Conservation (phyloP, 2,888 invertebrate genomes). For the Steromphala cineraria region DNA sequence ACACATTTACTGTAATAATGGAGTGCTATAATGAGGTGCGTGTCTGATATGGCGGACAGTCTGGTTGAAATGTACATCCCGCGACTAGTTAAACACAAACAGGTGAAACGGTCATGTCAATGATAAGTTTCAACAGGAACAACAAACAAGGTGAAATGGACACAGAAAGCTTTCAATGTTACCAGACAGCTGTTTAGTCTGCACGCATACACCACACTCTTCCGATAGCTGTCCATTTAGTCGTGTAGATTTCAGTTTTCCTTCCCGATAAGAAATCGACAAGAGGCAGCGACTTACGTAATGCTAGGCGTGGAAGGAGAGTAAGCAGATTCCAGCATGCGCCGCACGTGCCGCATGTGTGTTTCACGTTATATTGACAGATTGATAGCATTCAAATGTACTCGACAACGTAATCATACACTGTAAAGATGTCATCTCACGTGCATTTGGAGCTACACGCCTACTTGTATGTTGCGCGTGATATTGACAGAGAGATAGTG, state of each 20-base stretch:
- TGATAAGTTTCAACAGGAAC: no score
- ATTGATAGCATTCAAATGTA: neutral
- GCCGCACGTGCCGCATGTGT: slow-evolving; percentile 5
- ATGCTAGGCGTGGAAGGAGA: neutral
- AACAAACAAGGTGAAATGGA: no score
- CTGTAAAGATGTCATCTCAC: neutral
- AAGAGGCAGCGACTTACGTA: neutral
- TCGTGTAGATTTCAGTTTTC: slow-evolving; percentile 8
- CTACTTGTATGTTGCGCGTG: no score
- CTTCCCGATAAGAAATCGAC: neutral
- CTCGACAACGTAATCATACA: neutral
- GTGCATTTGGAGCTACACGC: neutral
- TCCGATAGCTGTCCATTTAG: neutral
- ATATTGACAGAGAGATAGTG: neutral
- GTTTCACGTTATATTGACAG: neutral
- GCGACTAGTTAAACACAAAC: no score
- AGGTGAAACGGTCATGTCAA: no score
- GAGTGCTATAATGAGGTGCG: no score
- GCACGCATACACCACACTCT: neutral
- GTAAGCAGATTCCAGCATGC: neutral
- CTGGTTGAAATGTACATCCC: no score
- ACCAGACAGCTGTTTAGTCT: slow-evolving; percentile 1
- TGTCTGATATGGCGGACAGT: no score
- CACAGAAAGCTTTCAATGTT: neutral
- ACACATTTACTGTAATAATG: no score